A percentile compares a stretch with the other conserved stretches of the same genome.
phyloP scores from a whole-genome alignment of 2,797 vertebrate species.

The Lindbergichthys nudifrons region DNA sequence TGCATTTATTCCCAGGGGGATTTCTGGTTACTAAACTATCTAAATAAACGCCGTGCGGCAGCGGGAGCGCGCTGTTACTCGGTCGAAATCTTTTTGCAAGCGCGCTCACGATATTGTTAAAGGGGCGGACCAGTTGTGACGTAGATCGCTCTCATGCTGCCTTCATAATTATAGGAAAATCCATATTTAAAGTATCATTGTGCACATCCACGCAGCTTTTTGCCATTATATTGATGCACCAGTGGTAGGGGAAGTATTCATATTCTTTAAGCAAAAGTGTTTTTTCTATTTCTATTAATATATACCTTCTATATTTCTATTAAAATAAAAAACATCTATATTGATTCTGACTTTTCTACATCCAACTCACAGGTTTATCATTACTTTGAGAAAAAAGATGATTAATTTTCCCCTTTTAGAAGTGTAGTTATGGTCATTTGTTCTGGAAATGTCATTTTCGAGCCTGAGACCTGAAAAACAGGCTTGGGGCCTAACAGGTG shows the following conservation, averaged over 20 bases:
- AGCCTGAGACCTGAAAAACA: too few species aligned
- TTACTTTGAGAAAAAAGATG: too few species aligned
- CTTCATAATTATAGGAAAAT: background rate
- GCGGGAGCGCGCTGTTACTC: conserved; percentile 79
- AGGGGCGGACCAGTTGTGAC: conserved; percentile 69
- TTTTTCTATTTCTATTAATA: too few species aligned
- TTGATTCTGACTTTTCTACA: too few species aligned
- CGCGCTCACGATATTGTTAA: conserved; percentile 59
- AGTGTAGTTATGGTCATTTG: too few species aligned
- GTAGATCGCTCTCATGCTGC: conserved; percentile 32
- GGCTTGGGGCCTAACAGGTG: too few species aligned
- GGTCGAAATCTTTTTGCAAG: conserved; percentile 52
- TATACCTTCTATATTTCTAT: too few species aligned
- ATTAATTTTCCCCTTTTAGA: too few species aligned
- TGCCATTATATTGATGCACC: background rate
- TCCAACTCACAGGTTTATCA: too few species aligned
- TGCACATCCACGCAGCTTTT: background rate
- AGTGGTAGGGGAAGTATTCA: background rate
- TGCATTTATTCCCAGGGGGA: conserved; percentile 29
- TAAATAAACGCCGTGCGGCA: conserved; percentile 57
- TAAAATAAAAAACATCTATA: too few species aligned
- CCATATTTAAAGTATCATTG: background rate
- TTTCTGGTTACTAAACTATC: conserved; percentile 58
- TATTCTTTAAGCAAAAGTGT: background rate
- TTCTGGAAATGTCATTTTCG: too few species aligned